Percentiles rank a stretch among this genome's conserved stretches.
Conservation (phyloP, 2,888 invertebrate genomes). For the Drosophila paracracens region DNA sequence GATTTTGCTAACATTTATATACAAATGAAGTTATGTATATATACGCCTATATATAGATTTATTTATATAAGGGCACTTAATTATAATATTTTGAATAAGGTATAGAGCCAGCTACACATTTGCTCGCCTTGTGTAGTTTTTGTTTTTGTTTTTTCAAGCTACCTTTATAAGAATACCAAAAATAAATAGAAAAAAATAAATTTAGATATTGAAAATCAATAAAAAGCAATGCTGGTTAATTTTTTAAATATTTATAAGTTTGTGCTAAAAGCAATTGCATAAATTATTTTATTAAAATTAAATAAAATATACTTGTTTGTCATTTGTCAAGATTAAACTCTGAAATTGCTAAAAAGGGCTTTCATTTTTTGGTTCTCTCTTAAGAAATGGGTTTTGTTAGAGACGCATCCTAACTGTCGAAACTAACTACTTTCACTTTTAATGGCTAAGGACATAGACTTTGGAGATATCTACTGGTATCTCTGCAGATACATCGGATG, state of each 20-base stretch:
- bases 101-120: slow-evolving; percentile 50
- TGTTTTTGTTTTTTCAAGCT: slow-evolving; percentile 15
- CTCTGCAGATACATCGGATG: background rate
- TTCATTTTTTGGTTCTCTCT: background rate
- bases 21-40: slow-evolving; percentile 52
- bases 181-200: slow-evolving; percentile 12
- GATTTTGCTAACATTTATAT: slow-evolving; percentile 60
- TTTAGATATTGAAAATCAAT: slow-evolving; percentile 7
- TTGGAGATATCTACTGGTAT: background rate
- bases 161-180: slow-evolving; percentile 21
- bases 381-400: background rate
- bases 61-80: slow-evolving; percentile 29
- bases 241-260: slow-evolving; percentile 1
- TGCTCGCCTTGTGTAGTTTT: slow-evolving; percentile 43
- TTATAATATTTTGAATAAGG: slow-evolving; percentile 13
- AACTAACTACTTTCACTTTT: slow-evolving; percentile 21
- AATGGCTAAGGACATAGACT: slow-evolving; percentile 1
- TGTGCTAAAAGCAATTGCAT: slow-evolving; percentile 29
- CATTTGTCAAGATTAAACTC: background rate
- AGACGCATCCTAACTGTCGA: background rate
- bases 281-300: slow-evolving; percentile 1
- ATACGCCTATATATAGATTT: slow-evolving; percentile 14
- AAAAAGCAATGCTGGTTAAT: slow-evolving; percentile 36
- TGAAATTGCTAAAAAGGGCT: background rate
- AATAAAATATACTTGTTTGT: background rate